Evolutionary conservation across 2,888 invertebrate species (phyloP), one percentile per base, ranked within the genome.

Genomic region (Andrena hattorfiana): DNA sequence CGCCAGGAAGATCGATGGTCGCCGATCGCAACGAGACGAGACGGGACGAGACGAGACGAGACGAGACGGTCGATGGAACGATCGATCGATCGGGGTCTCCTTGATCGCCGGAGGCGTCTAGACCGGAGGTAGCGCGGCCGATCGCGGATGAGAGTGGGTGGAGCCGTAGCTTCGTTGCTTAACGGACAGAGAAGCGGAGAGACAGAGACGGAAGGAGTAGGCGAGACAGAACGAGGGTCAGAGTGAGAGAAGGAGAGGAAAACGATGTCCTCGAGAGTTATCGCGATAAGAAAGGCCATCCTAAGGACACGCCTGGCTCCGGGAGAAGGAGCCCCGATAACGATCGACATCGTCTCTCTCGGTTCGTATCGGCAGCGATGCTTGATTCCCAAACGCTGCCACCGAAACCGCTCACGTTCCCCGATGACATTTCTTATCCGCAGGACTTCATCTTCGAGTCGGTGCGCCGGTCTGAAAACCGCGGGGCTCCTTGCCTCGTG

Each of bases 241-340:
- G 60, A 48, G 48, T 32, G 59, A 48, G 30, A 73, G 67, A 72
- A 63, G 60, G 83, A 81, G 92, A 85, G 83, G 42, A 42, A 42
- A 42, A 72, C 82, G 84, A 93, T 93, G 93, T 93, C 93, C 93
- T 93, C 93, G 92, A 90, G 91, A 91, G 90, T 91, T 92, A 92
- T 92, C 90, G 87, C 90, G 93, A 93, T 93, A 92, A 93, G 92
- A 92, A 92, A 93, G 92, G 92, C 92, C 93, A 93, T 93, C 93
- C 92, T 92, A 90, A 92, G 92, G 93, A 93, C 92, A 93, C 90
- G 90, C 91, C 91, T 88, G 90, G 84, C 89, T 89, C 84, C 87
- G 85, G 85, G 84, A 89, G 86, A 85, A 79, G 88, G 80, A 84
- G 75, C 74, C 51, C 4, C 77, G 89, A 89, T 89, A 87, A 88